Conservation (phyloP, 2,797 vertebrate genomes). For the Lateolabrax maculatus region DNA sequence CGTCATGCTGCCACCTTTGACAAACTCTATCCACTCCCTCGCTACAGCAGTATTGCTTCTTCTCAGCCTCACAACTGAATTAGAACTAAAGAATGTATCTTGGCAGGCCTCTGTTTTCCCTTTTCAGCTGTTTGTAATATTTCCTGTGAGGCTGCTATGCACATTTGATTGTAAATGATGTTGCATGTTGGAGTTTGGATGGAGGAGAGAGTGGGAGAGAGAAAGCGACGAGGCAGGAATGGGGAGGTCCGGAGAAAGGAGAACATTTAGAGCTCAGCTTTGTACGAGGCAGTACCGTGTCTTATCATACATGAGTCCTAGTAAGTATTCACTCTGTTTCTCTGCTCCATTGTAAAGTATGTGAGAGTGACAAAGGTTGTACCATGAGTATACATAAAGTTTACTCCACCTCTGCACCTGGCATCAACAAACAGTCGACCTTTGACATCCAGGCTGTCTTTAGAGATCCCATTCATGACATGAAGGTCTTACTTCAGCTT, state of each 20-base stretch:
- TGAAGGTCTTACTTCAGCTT: background rate
- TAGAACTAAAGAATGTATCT: slow-evolving; percentile 45
- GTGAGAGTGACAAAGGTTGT: background rate
- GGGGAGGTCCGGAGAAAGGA: slow-evolving; percentile 39
- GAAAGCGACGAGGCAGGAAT: slow-evolving; percentile 8
- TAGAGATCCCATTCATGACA: background rate
- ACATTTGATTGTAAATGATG: slow-evolving; percentile 64
- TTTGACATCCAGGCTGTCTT: slow-evolving; percentile 29
- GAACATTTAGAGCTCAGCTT: slow-evolving; percentile 11
- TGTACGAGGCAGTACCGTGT: background rate
- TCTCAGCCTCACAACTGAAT: slow-evolving; percentile 15
- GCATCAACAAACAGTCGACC: slow-evolving; percentile 27
- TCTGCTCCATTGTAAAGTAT: background rate
- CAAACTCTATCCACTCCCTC: background rate
- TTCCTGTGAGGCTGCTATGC: slow-evolving; percentile 53
- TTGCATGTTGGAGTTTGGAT: slow-evolving; percentile 48
- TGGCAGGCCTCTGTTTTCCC: slow-evolving; percentile 45
- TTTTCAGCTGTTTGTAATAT: slow-evolving; percentile 72
- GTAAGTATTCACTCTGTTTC: background rate
- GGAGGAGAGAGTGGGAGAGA: slow-evolving; percentile 16
- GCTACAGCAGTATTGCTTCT: background rate
- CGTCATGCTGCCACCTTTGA: background rate
- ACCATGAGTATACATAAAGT: background rate
- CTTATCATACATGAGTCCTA: slow-evolving; percentile 1
- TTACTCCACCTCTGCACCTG: slow-evolving; percentile 12